Conservation (phyloP, 2,113 vertebrate species). For the Ceyx margarethae region DNA sequence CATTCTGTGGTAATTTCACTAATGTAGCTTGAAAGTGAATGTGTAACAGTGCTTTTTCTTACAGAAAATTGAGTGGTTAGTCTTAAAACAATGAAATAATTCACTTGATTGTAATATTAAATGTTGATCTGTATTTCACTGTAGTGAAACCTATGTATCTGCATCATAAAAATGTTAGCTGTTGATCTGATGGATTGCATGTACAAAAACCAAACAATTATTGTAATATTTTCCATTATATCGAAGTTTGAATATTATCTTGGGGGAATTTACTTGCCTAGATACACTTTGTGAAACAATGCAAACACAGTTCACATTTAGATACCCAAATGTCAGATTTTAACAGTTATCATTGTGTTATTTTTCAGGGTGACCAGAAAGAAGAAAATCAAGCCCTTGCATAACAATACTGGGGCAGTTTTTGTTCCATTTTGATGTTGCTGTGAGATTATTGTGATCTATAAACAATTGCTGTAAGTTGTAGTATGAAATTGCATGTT, state of each 20-base stretch:
- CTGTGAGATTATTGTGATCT: constrained; percentile 15
- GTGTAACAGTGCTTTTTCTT: background rate
- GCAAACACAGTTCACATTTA: background rate
- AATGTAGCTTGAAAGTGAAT: background rate
- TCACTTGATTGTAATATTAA: background rate
- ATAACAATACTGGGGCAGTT: background rate
- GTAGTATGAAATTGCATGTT: background rate
- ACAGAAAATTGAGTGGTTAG: background rate
- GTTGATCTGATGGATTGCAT: background rate
- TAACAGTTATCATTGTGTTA: constrained; percentile 13
- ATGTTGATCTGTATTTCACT: background rate
- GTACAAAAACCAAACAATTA: background rate
- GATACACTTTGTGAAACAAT: background rate
- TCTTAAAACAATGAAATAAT: background rate
- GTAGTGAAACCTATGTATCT: background rate
- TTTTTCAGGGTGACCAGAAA: constrained; percentile 28
- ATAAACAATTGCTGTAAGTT: constrained; percentile 24
- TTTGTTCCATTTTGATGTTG: constrained; percentile 7
- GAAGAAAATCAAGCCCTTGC: constrained; percentile 21
- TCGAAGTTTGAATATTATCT: background rate
- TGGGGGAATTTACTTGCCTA: background rate
- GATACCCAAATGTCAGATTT: background rate
- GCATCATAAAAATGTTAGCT: background rate
- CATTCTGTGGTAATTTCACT: background rate
- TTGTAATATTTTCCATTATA: background rate